Conservation (phyloP, 1,140 invertebrate species). For the Nasonia vitripennis region DNA sequence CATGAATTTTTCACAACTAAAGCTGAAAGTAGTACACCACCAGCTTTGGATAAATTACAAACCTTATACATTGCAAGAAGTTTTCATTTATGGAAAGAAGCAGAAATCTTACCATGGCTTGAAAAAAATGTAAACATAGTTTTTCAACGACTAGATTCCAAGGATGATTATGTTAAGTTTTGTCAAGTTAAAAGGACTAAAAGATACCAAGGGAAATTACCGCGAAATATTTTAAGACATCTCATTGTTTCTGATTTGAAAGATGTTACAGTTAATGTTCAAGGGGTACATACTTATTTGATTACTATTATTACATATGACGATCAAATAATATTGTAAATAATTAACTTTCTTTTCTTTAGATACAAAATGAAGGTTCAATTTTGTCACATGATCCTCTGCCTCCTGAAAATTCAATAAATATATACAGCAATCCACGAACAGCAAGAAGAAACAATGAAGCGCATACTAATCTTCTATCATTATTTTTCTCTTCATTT, state of each 20-base stretch:
- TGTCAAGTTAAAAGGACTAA: constrained; percentile 79
- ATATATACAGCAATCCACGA: constrained; percentile 77
- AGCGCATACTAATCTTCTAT: constrained; percentile 60
- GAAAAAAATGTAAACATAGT: constrained; percentile 82
- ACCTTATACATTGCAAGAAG: constrained; percentile 84
- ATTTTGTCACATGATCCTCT: constrained; percentile 89
- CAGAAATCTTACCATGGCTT: constrained; percentile 85
- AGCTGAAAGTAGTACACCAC: constrained; percentile 69
- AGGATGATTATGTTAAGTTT: constrained; percentile 78
- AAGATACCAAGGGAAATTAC: constrained; percentile 81
- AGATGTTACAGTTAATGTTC: constrained; percentile 78
- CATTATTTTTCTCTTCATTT: constrained; percentile 64
- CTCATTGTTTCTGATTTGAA: constrained; percentile 88
- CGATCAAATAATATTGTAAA: constrained; percentile 25
- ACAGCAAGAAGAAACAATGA: constrained; percentile 44
- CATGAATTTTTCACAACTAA: constrained; percentile 67
- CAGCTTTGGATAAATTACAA: constrained; percentile 82
- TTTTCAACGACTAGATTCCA: constrained; percentile 79
- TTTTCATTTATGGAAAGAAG: constrained; percentile 87
- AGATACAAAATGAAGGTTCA: constrained; percentile 77
- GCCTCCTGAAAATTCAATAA: constrained; percentile 85
- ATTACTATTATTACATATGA: constrained; percentile 26
- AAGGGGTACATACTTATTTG: constrained; percentile 69
- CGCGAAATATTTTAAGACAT: constrained; percentile 85
- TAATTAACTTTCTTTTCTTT: constrained; percentile 25